Evolutionary conservation across 2,113 vertebrate genomes (phyloP).

Genomic region (Ammodytes dubius): DNA sequence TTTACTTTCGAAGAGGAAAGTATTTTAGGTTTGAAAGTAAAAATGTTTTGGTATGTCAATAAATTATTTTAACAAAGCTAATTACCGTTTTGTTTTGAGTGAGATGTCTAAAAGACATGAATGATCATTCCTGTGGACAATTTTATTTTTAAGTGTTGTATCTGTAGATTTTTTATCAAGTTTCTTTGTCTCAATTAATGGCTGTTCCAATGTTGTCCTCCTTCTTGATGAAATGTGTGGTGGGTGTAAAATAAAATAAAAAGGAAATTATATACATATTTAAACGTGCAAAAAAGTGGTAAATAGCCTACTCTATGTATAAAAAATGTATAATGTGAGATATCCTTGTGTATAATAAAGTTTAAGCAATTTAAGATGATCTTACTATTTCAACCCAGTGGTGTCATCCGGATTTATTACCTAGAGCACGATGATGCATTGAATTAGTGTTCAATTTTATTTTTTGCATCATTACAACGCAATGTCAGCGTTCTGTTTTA

Average conservation of each 20-base stretch:
- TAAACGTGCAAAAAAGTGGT: slow-evolving; percentile 62
- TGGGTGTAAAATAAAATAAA: slow-evolving; percentile 58
- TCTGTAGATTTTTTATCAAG: slow-evolving; percentile 67
- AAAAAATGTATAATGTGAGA: slow-evolving; percentile 81
- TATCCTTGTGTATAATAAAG: slow-evolving; percentile 85
- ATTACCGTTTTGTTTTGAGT: slow-evolving; percentile 27
- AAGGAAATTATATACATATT: slow-evolving; percentile 46
- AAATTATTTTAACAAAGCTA: slow-evolving; percentile 25
- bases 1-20: background rate
- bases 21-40: slow-evolving; percentile 12
- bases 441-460: slow-evolving; percentile 29
- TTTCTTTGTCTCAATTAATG: slow-evolving; percentile 68
- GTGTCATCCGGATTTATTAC: slow-evolving; percentile 35
- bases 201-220: slow-evolving; percentile 67
- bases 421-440: slow-evolving; percentile 34
- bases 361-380: slow-evolving; percentile 51
- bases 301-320: slow-evolving; percentile 65
- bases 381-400: slow-evolving; percentile 39
- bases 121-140: slow-evolving; percentile 61
- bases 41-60: slow-evolving; percentile 28
- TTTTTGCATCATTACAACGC: slow-evolving; percentile 38
- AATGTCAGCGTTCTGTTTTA: slow-evolving; percentile 53
- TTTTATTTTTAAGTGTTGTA: slow-evolving; percentile 73
- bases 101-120: slow-evolving; percentile 56
- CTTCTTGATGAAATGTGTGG: slow-evolving; percentile 64